Evolutionary conservation across 2,888 invertebrate genomes (phyloP).

Genomic region (Drosophila parthenogenetica): DNA sequence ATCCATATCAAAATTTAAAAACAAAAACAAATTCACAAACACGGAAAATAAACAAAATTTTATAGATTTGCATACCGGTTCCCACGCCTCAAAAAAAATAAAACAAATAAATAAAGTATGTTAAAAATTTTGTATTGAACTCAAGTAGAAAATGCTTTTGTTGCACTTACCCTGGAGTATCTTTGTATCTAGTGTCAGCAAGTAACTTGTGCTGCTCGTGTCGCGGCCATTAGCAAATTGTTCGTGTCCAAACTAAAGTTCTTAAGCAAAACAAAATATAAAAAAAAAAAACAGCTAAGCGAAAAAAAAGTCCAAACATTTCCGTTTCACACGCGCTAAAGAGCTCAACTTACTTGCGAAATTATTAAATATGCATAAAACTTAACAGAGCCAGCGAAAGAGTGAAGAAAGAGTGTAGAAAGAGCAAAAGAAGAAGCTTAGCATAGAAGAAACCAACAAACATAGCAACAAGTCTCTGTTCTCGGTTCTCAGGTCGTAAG

Average conservation of each 20-base stretch:
- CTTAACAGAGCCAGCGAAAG: slow-evolving; percentile 31
- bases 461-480: slow-evolving; percentile 78
- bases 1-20: neutral
- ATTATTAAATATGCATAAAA: slow-evolving; percentile 72
- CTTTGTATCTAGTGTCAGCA: slow-evolving; percentile 1
- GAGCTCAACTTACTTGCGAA: slow-evolving; percentile 47
- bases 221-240: slow-evolving; percentile 19
- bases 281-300: neutral
- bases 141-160: slow-evolving; percentile 7
- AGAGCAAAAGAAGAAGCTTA: slow-evolving; percentile 14
- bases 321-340: slow-evolving; percentile 58
- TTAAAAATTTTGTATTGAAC: slow-evolving; percentile 32
- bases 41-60: slow-evolving; percentile 14
- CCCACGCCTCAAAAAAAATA: slow-evolving; percentile 14
- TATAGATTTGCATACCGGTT: slow-evolving; percentile 50
- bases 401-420: neutral
- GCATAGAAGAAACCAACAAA: slow-evolving; percentile 25
- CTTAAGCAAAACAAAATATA: slow-evolving; percentile 15
- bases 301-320: slow-evolving; percentile 37
- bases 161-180: slow-evolving; percentile 10
- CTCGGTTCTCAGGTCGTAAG: slow-evolving; percentile 48
- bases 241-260: slow-evolving; percentile 49
- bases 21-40: slow-evolving; percentile 11
- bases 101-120: slow-evolving; percentile 14
- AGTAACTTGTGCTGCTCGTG: slow-evolving; percentile 15